A percentile compares a stretch with the other conserved stretches of the same genome.
Evolutionary conservation across 92 coral and sea anemone genomes (phyloP).

Genomic region (Porites lobata): DNA sequence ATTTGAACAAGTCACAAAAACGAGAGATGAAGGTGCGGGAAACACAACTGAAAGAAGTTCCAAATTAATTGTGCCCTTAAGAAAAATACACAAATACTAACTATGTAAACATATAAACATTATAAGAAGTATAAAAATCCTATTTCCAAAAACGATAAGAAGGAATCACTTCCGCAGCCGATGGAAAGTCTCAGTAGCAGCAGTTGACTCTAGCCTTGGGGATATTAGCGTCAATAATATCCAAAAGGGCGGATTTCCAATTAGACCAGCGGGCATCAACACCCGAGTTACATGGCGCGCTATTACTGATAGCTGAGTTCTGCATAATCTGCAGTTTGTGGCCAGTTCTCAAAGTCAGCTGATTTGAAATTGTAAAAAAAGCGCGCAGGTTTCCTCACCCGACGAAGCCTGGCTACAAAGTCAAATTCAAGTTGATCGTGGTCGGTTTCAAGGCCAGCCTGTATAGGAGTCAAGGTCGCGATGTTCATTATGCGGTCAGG

Average conservation of each 20-base stretch:
- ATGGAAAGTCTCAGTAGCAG: too few species aligned
- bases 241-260: constrained; percentile 31
- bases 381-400: neutral
- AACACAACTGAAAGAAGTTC: too few species aligned
- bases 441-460: constrained; percentile 42
- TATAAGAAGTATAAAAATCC: too few species aligned
- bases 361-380: constrained; percentile 43
- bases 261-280: too few species aligned
- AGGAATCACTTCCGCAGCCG: too few species aligned
- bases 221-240: constrained; percentile 44
- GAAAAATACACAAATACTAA: too few species aligned
- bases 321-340: constrained; percentile 16
- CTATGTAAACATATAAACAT: too few species aligned
- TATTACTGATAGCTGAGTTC: neutral
- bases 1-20: too few species aligned
- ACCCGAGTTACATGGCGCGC: constrained; percentile 3
- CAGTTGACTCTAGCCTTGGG: constrained; percentile 13
- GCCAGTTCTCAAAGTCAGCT: constrained; percentile 8
- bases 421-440: constrained; percentile 40
- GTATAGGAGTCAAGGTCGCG: neutral
- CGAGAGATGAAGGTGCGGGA: too few species aligned
- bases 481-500: too few species aligned
- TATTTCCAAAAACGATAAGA: too few species aligned
- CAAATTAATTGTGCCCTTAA: too few species aligned
- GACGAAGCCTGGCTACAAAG: neutral